Evolutionary conservation across 37 sponge, comb jelly and placozoan genomes (phyloP).

Genomic region (Cliona cf. orientalis): DNA sequence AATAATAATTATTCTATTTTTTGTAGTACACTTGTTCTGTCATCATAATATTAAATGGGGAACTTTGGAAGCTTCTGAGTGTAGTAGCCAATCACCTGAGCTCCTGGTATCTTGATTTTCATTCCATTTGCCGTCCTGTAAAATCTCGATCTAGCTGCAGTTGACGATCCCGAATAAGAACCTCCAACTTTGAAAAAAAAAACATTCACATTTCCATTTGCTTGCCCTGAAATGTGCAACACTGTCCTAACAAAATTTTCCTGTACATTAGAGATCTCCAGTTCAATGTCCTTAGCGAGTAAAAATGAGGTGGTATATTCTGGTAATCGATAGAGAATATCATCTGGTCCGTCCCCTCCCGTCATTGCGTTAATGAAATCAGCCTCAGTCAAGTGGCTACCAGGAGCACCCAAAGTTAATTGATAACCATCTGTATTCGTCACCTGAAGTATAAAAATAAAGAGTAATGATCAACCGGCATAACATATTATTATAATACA

Average conservation of each 20-base stretch:
- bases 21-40: neutral
- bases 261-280: constrained; percentile 27
- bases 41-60: neutral
- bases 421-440: too few species aligned
- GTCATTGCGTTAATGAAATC: neutral
- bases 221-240: neutral
- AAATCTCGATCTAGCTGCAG: neutral
- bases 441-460: too few species aligned
- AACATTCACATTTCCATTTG: neutral
- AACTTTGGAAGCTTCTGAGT: constrained; percentile 42
- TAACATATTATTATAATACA: too few species aligned
- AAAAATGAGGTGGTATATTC: constrained; percentile 33
- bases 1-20: neutral
- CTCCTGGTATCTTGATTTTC: constrained; percentile 45
- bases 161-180: neutral
- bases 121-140: constrained; percentile 23
- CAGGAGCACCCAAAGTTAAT: constrained; percentile 3
- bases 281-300: constrained; percentile 28
- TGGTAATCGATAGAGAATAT: constrained; percentile 16
- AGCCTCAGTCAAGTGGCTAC: neutral
- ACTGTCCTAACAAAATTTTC: neutral
- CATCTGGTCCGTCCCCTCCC: too few species aligned
- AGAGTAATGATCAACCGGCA: too few species aligned
- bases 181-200: neutral
- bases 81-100: constrained; percentile 52